A percentile compares a stretch with the other conserved stretches of the same genome.
These are phyloP conservation scores for Lithophane leautieri DNA, from an alignment of 2,888 invertebrate species.

Conservation along the genomic window DNA sequence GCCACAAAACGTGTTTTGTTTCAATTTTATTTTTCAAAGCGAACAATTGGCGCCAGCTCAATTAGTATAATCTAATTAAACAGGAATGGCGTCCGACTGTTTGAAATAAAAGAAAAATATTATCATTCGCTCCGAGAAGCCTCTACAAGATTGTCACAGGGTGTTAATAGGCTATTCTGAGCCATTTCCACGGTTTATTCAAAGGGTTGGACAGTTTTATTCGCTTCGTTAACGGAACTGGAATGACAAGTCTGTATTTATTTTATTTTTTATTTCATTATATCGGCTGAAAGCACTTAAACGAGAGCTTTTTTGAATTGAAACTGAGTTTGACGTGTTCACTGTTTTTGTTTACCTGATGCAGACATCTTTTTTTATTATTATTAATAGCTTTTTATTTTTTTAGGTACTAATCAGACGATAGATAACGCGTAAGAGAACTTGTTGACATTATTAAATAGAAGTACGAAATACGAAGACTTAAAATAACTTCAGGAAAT, in stretches of 20 bases:
- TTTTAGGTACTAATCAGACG: conserved; percentile 15
- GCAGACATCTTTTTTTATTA: conserved; percentile 46
- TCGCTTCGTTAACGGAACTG: conserved; percentile 84
- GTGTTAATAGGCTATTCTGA: conserved; percentile 86
- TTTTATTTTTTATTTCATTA: conserved; percentile 80
- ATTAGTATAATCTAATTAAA: conserved; percentile 86
- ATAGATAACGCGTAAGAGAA: not conserved
- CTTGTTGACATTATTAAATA: not conserved
- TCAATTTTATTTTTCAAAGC: conserved; percentile 74
- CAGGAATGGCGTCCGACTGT: conserved; percentile 74
- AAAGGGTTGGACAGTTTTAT: conserved; percentile 86
- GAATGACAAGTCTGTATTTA: conserved; percentile 80
- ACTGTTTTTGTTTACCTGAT: conserved; percentile 43
- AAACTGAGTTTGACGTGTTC: conserved; percentile 40
- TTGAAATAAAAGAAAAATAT: conserved; percentile 88
- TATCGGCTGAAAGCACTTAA: conserved; percentile 66
- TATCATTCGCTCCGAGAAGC: conserved; percentile 80
- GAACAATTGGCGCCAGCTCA: conserved; percentile 78
- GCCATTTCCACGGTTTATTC: conserved; percentile 85
- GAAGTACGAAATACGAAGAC: not conserved
- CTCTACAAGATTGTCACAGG: conserved; percentile 84
- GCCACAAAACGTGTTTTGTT: conserved; percentile 67
- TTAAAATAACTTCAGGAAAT: not conserved
- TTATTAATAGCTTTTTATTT: conserved; percentile 37
- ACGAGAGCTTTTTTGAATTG: conserved; percentile 53